Conservation (phyloP, 2,113 vertebrate genomes). For the Actenoides hombroni region DNA sequence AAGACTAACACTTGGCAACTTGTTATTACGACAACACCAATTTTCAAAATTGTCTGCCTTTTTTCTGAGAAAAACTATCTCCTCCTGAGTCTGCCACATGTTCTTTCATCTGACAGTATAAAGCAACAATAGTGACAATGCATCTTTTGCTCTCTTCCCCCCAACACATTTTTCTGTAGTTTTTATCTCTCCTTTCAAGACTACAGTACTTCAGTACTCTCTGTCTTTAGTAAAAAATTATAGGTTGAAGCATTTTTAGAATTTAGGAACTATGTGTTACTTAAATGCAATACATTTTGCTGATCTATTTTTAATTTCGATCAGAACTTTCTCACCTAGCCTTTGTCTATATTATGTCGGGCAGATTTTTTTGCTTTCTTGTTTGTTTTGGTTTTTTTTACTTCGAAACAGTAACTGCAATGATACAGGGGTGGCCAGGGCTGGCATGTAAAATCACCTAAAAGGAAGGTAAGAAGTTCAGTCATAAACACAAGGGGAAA, state of each 20-base stretch:
- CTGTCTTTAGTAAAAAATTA: background rate
- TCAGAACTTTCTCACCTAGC: background rate
- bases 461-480: background rate
- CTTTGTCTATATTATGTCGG: background rate
- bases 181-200: background rate
- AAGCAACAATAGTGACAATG: background rate
- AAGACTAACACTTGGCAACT: background rate
- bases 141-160: background rate
- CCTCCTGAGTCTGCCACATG: background rate
- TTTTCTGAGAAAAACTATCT: slow-evolving; percentile 4
- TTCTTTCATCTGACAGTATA: background rate
- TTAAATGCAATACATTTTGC: background rate
- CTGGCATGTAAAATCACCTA: background rate
- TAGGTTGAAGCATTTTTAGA: background rate
- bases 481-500: background rate
- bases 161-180: background rate
- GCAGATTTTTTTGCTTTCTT: background rate
- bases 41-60: slow-evolving; percentile 14
- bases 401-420: background rate
- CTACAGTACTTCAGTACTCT: background rate
- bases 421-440: background rate
- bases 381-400: background rate
- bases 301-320: background rate
- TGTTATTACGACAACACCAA: background rate
- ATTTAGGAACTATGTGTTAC: background rate